These are phyloP conservation scores for Xylocampa areola DNA, from an alignment of 2,888 invertebrate species.

Conservation along the genomic window DNA sequence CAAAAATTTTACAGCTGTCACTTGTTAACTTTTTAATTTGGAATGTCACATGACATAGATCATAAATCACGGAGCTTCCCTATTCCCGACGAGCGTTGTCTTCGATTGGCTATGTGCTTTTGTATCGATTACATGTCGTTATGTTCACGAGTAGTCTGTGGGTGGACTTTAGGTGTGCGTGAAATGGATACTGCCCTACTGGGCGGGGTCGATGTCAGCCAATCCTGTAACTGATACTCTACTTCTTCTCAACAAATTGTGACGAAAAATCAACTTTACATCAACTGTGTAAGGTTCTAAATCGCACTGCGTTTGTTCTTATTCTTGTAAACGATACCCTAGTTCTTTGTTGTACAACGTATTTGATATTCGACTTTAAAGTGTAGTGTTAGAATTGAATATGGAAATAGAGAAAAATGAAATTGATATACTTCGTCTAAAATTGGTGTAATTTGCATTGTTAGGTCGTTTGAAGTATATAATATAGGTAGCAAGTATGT, in stretches of 20 bases:
- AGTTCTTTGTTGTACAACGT: constrained; percentile 69
- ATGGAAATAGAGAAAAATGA: constrained; percentile 62
- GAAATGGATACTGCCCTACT: constrained; percentile 83
- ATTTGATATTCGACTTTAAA: constrained; percentile 61
- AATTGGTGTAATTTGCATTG: constrained; percentile 67
- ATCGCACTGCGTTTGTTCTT: constrained; percentile 32
- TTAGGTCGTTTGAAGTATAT: constrained; percentile 36
- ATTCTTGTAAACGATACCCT: constrained; percentile 85
- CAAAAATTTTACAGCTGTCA: constrained; percentile 37
- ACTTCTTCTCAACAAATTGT: constrained; percentile 75
- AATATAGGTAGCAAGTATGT: no score
- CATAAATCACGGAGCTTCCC: constrained; percentile 52
- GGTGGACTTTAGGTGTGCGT: constrained; percentile 84
- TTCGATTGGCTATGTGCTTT: constrained; percentile 68
- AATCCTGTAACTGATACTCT: constrained; percentile 89
- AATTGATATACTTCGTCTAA: constrained; percentile 80
- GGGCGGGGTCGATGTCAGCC: constrained; percentile 85
- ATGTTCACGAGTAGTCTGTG: constrained; percentile 68
- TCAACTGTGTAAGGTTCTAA: constrained; percentile 44
- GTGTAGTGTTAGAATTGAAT: constrained; percentile 47
- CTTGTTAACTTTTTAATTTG: constrained; percentile 27
- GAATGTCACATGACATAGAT: constrained; percentile 40
- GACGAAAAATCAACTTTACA: constrained; percentile 60
- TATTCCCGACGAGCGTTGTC: constrained; percentile 37
- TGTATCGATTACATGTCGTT: constrained; percentile 70